Conservation (phyloP, 2,797 vertebrate species). For the Gobionotothen gibberifrons region DNA sequence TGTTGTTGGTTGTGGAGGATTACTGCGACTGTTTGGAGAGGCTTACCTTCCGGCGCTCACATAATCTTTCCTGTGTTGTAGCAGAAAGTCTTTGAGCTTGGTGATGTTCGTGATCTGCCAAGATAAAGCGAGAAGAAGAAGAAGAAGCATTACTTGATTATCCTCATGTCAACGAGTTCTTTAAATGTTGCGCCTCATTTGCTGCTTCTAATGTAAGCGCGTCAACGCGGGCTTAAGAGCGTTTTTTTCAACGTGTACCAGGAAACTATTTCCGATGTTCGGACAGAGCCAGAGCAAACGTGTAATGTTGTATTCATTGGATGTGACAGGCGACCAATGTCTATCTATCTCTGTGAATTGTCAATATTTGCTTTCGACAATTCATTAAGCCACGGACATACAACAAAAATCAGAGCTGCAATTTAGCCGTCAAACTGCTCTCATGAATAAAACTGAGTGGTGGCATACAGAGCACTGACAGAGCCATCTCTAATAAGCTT, state of each 20-base stretch:
- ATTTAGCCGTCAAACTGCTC: conserved; percentile 72
- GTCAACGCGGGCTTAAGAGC: conserved; percentile 55
- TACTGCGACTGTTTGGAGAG: conserved; percentile 22
- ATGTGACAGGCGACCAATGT: conserved; percentile 66
- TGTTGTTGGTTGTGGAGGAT: conserved; percentile 46
- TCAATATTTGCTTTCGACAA: conserved; percentile 73
- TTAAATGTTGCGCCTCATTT: conserved; percentile 29
- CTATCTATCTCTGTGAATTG: conserved; percentile 58
- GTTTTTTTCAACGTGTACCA: conserved; percentile 46
- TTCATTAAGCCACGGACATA: conserved; percentile 66
- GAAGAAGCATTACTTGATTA: conserved; percentile 47
- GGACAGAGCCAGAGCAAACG: conserved; percentile 61
- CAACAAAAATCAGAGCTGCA: conserved; percentile 67
- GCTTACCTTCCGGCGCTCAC: conserved; percentile 94
- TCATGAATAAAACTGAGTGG: conserved; percentile 67
- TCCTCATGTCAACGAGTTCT: conserved; percentile 37
- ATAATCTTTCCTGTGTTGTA: conserved; percentile 97
- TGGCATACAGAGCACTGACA: conserved; percentile 62
- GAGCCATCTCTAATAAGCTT: conserved; percentile 66
- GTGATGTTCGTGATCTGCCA: conserved; percentile 95
- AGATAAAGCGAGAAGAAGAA: conserved; percentile 58
- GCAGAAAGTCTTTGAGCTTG: conserved; percentile 96
- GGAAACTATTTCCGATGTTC: conserved; percentile 60
- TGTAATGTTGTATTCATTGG: conserved; percentile 57
- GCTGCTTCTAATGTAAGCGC: conserved; percentile 32